Conservation (phyloP, 2,113 vertebrate genomes). For the Hippolais icterina region DNA sequence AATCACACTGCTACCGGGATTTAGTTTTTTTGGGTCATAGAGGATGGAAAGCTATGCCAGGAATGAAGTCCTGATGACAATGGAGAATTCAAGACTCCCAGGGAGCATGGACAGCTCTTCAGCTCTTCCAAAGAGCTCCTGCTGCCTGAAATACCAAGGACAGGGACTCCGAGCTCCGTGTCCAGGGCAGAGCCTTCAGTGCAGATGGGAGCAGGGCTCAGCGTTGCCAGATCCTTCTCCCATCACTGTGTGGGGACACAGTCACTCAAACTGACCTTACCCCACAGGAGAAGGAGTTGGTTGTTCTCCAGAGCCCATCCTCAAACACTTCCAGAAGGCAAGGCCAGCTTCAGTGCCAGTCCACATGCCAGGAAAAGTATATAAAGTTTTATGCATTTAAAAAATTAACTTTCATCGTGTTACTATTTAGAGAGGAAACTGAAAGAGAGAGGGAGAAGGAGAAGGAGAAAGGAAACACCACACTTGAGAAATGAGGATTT, state of each 20-base stretch:
- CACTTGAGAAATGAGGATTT: background rate
- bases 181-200: background rate
- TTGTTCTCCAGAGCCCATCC: background rate
- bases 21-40: background rate
- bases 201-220: background rate
- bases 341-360: background rate
- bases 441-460: background rate
- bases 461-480: background rate
- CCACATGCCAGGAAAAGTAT: background rate
- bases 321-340: background rate
- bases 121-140: background rate
- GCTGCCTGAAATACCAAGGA: background rate
- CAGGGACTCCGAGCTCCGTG: background rate
- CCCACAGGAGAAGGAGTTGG: background rate
- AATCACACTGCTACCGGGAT: background rate
- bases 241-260: rapidly evolving
- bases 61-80: background rate
- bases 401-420: background rate
- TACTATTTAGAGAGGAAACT: background rate
- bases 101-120: background rate
- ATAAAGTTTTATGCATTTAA: background rate
- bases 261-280: background rate
- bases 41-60: background rate
- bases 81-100: background rate
- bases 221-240: background rate